Conservation (phyloP, 2,113 vertebrate species). For the Dicrurus megarhynchus region DNA sequence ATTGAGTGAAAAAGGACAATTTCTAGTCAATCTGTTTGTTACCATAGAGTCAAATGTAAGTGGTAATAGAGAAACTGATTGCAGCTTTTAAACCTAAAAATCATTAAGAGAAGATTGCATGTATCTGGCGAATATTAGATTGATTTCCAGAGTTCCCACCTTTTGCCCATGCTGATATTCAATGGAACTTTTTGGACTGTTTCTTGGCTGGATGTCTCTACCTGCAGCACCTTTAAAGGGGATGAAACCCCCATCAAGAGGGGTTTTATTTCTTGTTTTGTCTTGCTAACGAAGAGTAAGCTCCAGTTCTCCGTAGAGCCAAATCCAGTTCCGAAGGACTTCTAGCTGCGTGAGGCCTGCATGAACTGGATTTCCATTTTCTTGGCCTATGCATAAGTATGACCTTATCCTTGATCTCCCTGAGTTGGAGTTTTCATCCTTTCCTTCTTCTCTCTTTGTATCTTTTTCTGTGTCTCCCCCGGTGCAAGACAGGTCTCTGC, state of each 20-base stretch:
- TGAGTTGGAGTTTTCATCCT: not conserved
- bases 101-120: not conserved
- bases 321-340: not conserved
- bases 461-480: not conserved
- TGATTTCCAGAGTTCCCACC: not conserved
- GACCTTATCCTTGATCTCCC: not conserved
- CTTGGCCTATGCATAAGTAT: not conserved
- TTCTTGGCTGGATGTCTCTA: not conserved
- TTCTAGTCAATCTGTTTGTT: not conserved
- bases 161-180: not conserved
- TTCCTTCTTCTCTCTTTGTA: not conserved
- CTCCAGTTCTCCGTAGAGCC: not conserved
- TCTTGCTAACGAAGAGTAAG: not conserved
- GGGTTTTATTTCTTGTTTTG: not conserved
- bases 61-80: not conserved
- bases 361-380: not conserved
- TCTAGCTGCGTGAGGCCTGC: not conserved
- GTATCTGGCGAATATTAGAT: not conserved
- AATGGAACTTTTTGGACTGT: not conserved
- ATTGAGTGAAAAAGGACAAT: not conserved
- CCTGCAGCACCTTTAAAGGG: rapidly evolving
- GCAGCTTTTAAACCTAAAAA: not conserved
- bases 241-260: not conserved
- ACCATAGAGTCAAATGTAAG: not conserved
- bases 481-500: not conserved